Evolutionary conservation across 2,797 vertebrate species (phyloP).

Genomic region (Prionace glauca): DNA sequence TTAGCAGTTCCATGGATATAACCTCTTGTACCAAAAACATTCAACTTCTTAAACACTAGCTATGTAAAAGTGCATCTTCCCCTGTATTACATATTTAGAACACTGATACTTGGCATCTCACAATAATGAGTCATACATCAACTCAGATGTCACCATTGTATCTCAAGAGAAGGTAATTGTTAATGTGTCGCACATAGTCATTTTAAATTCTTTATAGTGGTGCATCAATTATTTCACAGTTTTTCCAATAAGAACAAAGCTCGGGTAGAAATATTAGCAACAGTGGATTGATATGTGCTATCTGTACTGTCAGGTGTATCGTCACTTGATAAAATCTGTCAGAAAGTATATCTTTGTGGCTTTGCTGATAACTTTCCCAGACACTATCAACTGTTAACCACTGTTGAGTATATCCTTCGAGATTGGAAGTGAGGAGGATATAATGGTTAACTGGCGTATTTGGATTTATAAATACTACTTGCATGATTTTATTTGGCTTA

Average conservation of each 20-base stretch:
- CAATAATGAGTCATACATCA: not conserved
- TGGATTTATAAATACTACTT: not conserved
- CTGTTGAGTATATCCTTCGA: not conserved
- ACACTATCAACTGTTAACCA: conserved; percentile 15
- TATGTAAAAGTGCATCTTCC: not conserved
- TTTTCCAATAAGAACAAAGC: not conserved
- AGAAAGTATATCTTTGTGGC: not conserved
- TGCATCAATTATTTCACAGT: not conserved
- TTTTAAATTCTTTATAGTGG: not conserved
- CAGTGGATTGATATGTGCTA: not conserved
- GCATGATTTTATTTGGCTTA: not conserved
- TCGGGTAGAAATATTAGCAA: not conserved
- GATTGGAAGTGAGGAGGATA: not conserved
- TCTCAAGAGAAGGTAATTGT: not conserved
- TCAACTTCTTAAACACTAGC: not conserved
- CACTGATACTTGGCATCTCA: not conserved
- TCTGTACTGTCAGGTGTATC: not conserved
- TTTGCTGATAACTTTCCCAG: too few relatives aligned
- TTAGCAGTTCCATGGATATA: not conserved
- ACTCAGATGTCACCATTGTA: not conserved
- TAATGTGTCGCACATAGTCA: not conserved
- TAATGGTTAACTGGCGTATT: not conserved
- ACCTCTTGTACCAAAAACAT: not conserved
- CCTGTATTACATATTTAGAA: not conserved
- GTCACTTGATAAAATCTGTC: not conserved